Evolutionary conservation across 64 coral and sea anemone species (phyloP).

Genomic region (Dendronephthya gigantea): DNA sequence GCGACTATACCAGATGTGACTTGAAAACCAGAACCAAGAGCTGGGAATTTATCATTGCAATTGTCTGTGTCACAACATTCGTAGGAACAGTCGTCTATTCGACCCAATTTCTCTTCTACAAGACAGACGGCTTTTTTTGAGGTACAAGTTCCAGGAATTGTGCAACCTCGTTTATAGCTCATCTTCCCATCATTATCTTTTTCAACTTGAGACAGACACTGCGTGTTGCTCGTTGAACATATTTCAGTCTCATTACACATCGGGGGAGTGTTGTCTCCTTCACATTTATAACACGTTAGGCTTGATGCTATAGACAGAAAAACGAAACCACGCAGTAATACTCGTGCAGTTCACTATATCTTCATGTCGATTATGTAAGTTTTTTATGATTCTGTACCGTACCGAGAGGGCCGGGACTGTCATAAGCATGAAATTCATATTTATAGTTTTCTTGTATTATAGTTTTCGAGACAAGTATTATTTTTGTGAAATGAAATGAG

Average conservation of each 20-base stretch:
- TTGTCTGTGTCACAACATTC: not conserved
- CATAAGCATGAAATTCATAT: too few relatives aligned
- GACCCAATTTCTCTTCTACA: not conserved
- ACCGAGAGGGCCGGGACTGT: too few relatives aligned
- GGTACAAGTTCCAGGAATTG: not conserved
- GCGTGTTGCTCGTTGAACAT: not conserved
- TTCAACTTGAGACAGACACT: not conserved
- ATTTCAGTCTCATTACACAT: not conserved
- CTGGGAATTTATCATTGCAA: not conserved
- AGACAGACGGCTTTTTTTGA: not conserved
- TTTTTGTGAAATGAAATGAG: too few relatives aligned
- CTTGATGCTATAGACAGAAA: not conserved
- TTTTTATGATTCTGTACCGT: not conserved
- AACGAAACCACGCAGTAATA: too few relatives aligned
- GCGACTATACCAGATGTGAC: not conserved
- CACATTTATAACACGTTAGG: not conserved
- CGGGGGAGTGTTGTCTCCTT: not conserved
- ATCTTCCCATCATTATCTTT: not conserved
- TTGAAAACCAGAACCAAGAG: not conserved
- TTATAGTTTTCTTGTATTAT: too few relatives aligned
- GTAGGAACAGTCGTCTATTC: not conserved
- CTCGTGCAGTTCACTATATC: too few relatives aligned
- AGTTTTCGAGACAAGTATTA: too few relatives aligned
- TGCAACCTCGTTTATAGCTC: not conserved
- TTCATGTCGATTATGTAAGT: conserved; percentile 45